Evolutionary conservation across 2,113 vertebrate genomes (phyloP).

Genomic region (Percina caprodes): DNA sequence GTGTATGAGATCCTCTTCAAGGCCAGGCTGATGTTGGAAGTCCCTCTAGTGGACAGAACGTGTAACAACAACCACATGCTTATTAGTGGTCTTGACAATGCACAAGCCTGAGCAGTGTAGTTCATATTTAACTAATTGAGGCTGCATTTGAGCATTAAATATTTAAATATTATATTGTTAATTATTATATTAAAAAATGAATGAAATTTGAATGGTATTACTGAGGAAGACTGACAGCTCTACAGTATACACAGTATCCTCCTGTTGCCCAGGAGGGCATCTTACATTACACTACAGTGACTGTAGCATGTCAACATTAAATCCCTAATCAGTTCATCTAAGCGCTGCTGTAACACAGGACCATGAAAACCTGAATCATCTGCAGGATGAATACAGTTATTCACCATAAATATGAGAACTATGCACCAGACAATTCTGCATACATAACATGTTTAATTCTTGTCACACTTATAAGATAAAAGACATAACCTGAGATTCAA

Average conservation of each 20-base stretch:
- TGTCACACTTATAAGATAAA: not conserved
- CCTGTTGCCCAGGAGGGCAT: not conserved
- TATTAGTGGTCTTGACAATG: too few species aligned
- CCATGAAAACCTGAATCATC: not conserved
- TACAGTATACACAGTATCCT: not conserved
- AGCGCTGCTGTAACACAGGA: not conserved
- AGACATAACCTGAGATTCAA: not conserved
- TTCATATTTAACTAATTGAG: too few species aligned
- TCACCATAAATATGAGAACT: not conserved
- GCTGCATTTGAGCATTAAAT: too few species aligned
- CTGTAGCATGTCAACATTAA: not conserved
- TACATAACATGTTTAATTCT: not conserved
- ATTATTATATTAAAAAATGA: too few species aligned
- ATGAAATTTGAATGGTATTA: too few species aligned
- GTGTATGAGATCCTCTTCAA: too few species aligned
- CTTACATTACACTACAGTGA: not conserved
- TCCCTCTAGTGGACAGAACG: too few species aligned
- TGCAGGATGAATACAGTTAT: not conserved
- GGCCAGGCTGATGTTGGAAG: too few species aligned
- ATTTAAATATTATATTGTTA: too few species aligned
- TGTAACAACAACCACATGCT: too few species aligned
- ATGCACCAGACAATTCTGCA: not conserved
- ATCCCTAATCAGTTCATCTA: not conserved
- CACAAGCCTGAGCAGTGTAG: too few species aligned
- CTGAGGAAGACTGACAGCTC: too few species aligned